Percentiles rank a stretch among this genome's conserved stretches.
phyloP scores from a whole-genome alignment of 2,113 vertebrate genomes.

The Cygnus atratus region DNA sequence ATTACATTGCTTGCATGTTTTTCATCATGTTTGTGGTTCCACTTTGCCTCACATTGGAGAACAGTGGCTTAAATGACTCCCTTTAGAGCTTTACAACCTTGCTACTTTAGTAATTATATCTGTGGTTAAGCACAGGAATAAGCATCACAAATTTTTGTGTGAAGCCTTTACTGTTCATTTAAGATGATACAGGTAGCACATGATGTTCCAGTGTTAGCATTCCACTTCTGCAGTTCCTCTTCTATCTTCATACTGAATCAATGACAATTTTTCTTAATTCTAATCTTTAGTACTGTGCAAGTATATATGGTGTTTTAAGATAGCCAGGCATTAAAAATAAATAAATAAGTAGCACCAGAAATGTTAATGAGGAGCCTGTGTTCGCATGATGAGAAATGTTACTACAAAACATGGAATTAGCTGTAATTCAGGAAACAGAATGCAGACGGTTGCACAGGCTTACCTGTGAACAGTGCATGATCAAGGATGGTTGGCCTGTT shows the following conservation, averaged over 20 bases:
- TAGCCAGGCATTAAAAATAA: background rate
- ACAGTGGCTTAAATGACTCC: background rate
- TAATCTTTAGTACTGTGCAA: background rate
- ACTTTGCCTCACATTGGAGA: background rate
- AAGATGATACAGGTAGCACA: background rate
- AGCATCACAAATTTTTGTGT: background rate
- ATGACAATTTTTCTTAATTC: background rate
- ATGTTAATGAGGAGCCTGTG: background rate
- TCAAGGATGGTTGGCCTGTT: background rate
- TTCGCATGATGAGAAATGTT: background rate
- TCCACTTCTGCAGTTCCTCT: background rate
- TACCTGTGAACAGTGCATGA: background rate
- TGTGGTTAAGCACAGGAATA: background rate
- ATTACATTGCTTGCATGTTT: background rate
- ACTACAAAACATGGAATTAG: background rate
- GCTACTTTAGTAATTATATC: background rate
- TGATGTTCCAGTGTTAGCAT: background rate
- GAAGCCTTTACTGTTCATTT: background rate
- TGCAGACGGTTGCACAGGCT: background rate
- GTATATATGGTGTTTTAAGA: background rate
- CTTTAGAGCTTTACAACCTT: background rate
- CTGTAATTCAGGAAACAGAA: background rate
- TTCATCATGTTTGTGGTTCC: background rate
- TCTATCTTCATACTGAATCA: rapidly evolving
- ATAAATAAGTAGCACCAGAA: too few species aligned